Evolutionary conservation across 2,797 vertebrate genomes (phyloP).

Genomic region (Cirrhinus mrigala): DNA sequence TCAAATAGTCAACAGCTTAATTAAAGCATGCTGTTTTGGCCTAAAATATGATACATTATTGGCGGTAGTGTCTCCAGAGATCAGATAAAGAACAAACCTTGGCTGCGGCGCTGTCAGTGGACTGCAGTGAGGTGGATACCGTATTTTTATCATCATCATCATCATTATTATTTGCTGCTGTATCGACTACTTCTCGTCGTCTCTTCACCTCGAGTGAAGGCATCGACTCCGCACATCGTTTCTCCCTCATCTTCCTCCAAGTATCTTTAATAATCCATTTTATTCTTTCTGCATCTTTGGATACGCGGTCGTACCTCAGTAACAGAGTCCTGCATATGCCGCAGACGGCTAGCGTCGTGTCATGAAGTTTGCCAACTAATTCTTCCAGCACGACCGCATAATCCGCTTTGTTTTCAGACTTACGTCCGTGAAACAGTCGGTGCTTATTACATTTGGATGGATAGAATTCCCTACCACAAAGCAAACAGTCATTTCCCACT

Average conservation of each 20-base stretch:
- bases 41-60: background rate
- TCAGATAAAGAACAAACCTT: background rate
- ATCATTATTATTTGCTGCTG: background rate
- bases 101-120: background rate
- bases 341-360: slow-evolving; percentile 30
- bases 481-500: slow-evolving; percentile 20
- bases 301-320: slow-evolving; percentile 34
- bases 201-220: slow-evolving; percentile 21
- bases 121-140: background rate
- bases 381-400: slow-evolving; percentile 26
- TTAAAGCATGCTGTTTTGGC: background rate
- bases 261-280: slow-evolving; percentile 21
- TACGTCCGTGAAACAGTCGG: slow-evolving; percentile 31
- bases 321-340: slow-evolving; percentile 20
- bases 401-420: slow-evolving; percentile 34
- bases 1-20: background rate
- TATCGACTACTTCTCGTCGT: slow-evolving; percentile 18
- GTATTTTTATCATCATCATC: background rate
- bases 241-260: slow-evolving; percentile 39
- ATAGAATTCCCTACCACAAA: slow-evolving; percentile 30
- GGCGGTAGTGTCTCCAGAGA: background rate
- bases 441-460: slow-evolving; percentile 29
- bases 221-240: slow-evolving; percentile 20
- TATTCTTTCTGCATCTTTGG: slow-evolving; percentile 24
- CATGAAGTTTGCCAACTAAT: slow-evolving; percentile 36